Percentiles rank a stretch among this genome's conserved stretches.
Conservation (phyloP, 2,113 vertebrate genomes). For the Leptodactylus fuscus region DNA sequence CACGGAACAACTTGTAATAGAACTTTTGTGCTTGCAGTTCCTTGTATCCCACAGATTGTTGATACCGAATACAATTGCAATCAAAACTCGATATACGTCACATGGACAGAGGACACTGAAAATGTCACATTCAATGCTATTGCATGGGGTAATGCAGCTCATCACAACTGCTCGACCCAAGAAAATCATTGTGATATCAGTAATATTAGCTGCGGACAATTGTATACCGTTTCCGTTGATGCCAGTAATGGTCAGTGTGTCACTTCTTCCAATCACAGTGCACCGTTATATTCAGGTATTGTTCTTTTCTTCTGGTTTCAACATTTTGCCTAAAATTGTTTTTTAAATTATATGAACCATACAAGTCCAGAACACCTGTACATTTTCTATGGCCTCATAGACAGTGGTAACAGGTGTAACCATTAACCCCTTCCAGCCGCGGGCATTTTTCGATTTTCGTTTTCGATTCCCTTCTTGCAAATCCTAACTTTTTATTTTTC, state of each 20-base stretch:
- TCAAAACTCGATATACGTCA: slow-evolving; percentile 28
- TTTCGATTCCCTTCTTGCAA: no score
- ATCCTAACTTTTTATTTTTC: no score
- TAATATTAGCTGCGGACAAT: slow-evolving; percentile 29
- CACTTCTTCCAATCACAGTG: not conserved
- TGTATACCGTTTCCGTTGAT: slow-evolving; percentile 17
- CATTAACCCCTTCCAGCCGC: no score
- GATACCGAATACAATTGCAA: not conserved
- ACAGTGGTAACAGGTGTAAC: no score
- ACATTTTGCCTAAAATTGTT: not conserved
- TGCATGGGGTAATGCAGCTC: not conserved
- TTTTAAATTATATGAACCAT: not conserved
- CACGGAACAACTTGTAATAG: no score
- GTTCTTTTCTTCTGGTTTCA: not conserved
- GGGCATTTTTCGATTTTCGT: no score
- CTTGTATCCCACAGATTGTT: slow-evolving; percentile 31
- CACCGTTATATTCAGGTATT: slow-evolving; percentile 33
- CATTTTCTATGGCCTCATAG: no score
- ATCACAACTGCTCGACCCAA: slow-evolving; percentile 17
- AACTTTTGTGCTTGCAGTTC: not conserved
- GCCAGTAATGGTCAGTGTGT: slow-evolving; percentile 49
- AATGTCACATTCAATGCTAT: slow-evolving; percentile 40
- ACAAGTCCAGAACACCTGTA: no score
- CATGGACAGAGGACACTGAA: not conserved
- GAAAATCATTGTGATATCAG: slow-evolving; percentile 11